These are phyloP conservation scores for Papilio helenus DNA, from an alignment of 1,140 invertebrate species.

Conservation along the genomic window DNA sequence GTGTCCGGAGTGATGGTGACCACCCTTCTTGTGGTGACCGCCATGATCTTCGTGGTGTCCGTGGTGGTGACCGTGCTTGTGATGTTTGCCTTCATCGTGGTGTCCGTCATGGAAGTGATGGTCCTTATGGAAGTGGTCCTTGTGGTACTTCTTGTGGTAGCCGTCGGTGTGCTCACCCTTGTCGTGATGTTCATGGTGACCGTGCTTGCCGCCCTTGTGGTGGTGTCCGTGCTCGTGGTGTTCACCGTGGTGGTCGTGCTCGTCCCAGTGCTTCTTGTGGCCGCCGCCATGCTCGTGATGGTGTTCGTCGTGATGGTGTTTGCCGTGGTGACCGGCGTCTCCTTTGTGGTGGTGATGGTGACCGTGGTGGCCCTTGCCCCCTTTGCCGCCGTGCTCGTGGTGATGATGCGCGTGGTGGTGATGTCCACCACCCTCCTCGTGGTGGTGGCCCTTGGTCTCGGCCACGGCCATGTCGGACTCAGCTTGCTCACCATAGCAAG, in stretches of 20 bases:
- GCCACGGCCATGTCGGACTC: conserved; percentile 13
- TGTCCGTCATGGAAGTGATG: conserved; percentile 14
- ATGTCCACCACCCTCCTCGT: conserved; percentile 13
- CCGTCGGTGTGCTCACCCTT: conserved; percentile 1
- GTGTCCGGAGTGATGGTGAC: conserved; percentile 24
- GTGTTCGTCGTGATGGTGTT: neutral
- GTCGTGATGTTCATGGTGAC: conserved; percentile 14
- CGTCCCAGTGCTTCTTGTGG: conserved; percentile 17
- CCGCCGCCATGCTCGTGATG: conserved; percentile 5
- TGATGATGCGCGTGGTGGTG: conserved; percentile 5
- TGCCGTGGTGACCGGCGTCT: neutral
- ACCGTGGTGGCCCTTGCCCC: neutral
- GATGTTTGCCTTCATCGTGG: conserved; percentile 7
- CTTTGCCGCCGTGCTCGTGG: conserved; percentile 11
- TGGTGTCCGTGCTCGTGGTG: conserved; percentile 12
- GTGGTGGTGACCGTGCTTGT: conserved; percentile 13
- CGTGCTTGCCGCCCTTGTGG: conserved; percentile 19
- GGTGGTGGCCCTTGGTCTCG: neutral
- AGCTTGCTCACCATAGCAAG: conserved; percentile 7
- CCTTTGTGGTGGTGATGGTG: conserved; percentile 4
- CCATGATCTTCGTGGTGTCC: conserved; percentile 8
- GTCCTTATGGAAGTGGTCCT: conserved; percentile 22
- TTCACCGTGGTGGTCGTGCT: conserved; percentile 7
- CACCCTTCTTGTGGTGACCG: conserved; percentile 21
- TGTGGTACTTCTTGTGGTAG: conserved; percentile 17